Base-by-base conservation (phyloP, 2,797 vertebrate genomes). In the Heliangelus exortis region DNA sequence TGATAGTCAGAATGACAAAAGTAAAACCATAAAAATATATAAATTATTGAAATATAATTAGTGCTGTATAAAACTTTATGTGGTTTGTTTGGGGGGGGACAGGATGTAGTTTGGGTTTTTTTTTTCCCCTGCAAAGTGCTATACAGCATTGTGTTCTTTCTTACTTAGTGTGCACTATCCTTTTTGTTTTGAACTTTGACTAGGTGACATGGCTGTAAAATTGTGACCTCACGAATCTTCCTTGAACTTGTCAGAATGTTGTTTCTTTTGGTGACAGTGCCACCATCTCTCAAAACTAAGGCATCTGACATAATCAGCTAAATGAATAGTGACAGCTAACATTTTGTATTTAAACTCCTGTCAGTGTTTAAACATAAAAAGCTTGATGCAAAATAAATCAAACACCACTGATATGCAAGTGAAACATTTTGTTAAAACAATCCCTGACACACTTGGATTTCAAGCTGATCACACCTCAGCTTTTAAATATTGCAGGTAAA, bases 291-390 rank as follows among this genome's bases (percentile, higher is more conserved):
- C 97, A 97, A 98, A 98, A 98, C 97, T 96, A 97, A 98, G 97
- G 98, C 97, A 97, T 98, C 96, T 97, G 96, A 98, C 96, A 97
- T 97, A 98, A 98, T 98, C 97, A 97, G 94, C 95, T 97, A 97
- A 98, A 98, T 98, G 97, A 98, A 97, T 94, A 98, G 97, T 98
- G 97, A 97, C 98, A 98, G 97, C 97, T 97, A 98, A 97, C 97
- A 97, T 98, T 98, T 98, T 98, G 97, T 97, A 97, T 98, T 98
- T 98, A 98, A 98, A 98, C 97, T 98, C 97, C 97, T 98, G 97
- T 97, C 96, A 97, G 95, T 95, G 97, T 97, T 97, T 97, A 98
- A 98, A 98, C 97, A 97, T 97, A 97, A 98, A 97, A 97, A 97
- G 93, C 97, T 97, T 97, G 97, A 97, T 98, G 96, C 97, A 98